Conservation (phyloP, 2,797 vertebrate species). For the Thripadectes ignobilis region DNA sequence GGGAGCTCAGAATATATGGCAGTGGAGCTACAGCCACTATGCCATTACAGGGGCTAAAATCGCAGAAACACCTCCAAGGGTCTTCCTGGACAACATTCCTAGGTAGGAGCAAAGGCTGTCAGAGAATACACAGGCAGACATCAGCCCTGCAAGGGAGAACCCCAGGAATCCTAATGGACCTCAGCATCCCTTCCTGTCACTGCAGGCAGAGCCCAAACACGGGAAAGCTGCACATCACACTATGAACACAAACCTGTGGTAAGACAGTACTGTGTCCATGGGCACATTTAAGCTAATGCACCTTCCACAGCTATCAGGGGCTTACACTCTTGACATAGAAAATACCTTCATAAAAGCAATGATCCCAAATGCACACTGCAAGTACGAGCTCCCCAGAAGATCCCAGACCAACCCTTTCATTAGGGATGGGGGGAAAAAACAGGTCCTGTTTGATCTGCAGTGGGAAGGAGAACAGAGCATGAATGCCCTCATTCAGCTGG, state of each 20-base stretch:
- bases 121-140: background rate
- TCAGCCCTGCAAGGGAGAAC: background rate
- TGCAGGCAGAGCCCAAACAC: background rate
- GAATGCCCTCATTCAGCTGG: background rate
- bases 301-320: background rate
- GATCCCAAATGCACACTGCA: rapidly evolving
- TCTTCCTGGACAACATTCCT: background rate
- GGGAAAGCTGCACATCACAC: background rate
- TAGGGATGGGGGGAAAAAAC: rapidly evolving
- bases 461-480: background rate
- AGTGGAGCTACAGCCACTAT: background rate
- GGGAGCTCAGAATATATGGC: background rate
- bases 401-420: background rate
- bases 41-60: background rate
- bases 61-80: background rate
- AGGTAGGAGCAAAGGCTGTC: background rate
- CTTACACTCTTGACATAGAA: background rate
- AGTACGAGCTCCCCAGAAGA: background rate
- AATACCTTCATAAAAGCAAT: background rate
- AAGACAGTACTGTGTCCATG: background rate
- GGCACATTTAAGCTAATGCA: background rate
- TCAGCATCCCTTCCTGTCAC: background rate
- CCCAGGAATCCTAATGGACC: rapidly evolving
- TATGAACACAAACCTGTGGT: background rate
- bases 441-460: background rate